Percentiles rank a stretch among this genome's conserved stretches.
These are phyloP conservation scores for Coregonus sp. DNA, from an alignment of 2,797 vertebrate species.

Conservation along the genomic window DNA sequence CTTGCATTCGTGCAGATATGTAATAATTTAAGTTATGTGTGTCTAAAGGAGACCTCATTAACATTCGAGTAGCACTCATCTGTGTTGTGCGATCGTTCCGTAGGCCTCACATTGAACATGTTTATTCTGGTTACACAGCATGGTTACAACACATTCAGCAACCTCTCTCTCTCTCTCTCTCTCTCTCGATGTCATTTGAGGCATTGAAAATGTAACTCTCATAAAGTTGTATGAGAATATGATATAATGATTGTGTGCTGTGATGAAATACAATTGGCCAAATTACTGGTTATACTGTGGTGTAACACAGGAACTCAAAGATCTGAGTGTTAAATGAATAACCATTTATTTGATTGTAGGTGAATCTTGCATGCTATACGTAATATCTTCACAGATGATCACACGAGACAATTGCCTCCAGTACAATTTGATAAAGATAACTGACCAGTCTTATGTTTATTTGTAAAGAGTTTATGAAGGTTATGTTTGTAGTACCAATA, in stretches of 20 bases:
- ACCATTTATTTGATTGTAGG: conserved; percentile 28
- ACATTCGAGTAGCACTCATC: conserved; percentile 79
- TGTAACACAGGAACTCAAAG: conserved; percentile 17
- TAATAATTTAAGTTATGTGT: conserved; percentile 81
- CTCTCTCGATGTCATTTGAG: conserved; percentile 68
- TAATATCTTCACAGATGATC: conserved; percentile 37
- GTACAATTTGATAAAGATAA: conserved; percentile 49
- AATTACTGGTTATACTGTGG: conserved; percentile 53
- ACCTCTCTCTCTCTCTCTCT: conserved; percentile 42
- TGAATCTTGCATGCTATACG: background rate
- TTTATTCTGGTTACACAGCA: conserved; percentile 71
- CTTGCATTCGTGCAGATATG: conserved; percentile 77
- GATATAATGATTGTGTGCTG: conserved; percentile 67
- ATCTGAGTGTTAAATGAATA: conserved; percentile 22
- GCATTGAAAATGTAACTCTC: conserved; percentile 62
- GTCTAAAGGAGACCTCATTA: conserved; percentile 80
- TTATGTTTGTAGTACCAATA: conserved; percentile 54
- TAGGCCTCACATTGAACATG: conserved; percentile 71
- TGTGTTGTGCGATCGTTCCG: conserved; percentile 73
- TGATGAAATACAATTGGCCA: conserved; percentile 62
- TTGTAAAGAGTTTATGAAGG: conserved; percentile 56
- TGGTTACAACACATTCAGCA: conserved; percentile 56
- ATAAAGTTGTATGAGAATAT: conserved; percentile 67
- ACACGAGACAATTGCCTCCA: conserved; percentile 12
- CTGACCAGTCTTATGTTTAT: conserved; percentile 50